Evolutionary conservation across 2,797 vertebrate species (phyloP), one percentile per base, ranked within the genome.

Genomic region (Apogon talboti): DNA sequence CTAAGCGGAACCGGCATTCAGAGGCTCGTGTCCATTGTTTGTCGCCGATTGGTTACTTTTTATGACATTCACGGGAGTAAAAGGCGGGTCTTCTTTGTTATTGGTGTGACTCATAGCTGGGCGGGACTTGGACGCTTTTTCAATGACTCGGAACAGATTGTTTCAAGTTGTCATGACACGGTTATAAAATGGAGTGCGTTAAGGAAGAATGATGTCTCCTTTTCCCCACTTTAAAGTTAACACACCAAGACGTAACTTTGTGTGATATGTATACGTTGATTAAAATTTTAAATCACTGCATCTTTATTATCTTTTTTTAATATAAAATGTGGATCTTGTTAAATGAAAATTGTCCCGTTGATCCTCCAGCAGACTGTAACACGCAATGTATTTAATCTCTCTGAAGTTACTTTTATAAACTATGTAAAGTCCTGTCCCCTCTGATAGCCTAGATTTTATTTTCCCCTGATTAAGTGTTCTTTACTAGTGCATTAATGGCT

Each of bases 1-100:
- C 46, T 1, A 33, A 56, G 44, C 84, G 86, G 88, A 91, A 89
- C 90, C 89, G 90, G 88, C 80, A 66, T 50, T 1, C 13, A 61
- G 40, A 78, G 77, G 76, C 71, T 6, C 14, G 30, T 51, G n/a
- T 59, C 15, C 33, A 13, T 16, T 28, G 5, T 9, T 4, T 2
- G n/a, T 10, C 30, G 3, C 15, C 24, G 69, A 87, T 88, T 88
- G 84, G 89, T 37, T 58, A 0, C 0, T 55, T 62, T 40, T 24
- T 11, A 11, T 21, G 60, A 9, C 71, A 10, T 3, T 52, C 7
- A 10, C 7, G 7, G 0, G 7, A 5, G 2, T 10, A 2, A 0
- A 33, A 30, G 46, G 40, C 53, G 50, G 37, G 0, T 9, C 62
- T 35, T 15, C n/a, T n/a, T 49, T 58, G 6, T 60, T 2, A 85